Base-by-base conservation (phyloP, 2,797 vertebrate species). In the Microctenopoma stevenorrisi region DNA sequence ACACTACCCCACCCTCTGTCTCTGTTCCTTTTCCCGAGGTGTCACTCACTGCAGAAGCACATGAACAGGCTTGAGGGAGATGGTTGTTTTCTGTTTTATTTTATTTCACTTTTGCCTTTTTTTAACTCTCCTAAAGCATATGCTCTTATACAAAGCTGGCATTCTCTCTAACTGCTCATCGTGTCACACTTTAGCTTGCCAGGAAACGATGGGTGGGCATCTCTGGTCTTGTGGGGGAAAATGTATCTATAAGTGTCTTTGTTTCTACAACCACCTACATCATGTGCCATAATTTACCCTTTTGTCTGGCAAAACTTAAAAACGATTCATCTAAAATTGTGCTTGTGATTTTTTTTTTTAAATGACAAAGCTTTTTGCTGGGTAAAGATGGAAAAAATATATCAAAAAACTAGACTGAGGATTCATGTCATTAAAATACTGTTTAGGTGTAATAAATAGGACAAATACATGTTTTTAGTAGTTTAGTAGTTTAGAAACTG, bases 31-130 rank as follows among this genome's bases (percentile, higher is more conserved):
- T 46, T 83, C 82, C 79, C 42, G 74, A 85, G 81, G 78, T 90
- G 73, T 81, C 77, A 72, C 44, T 80, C 59, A 81, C 65, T 83
- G 61, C 68, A 72, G 38, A 89, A 88, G 86, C 89, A 84, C 88
- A 86, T 78, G 88, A 89, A 90, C 85, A 90, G 69, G 85, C 90
- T 88, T 48, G 50, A 85, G 86, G 89, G 81, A 81, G 47, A 52
- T 35, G 66, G 64, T 75, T 18, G 53, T 51, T 72, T 75, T 26
- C 67, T 81, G 30, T 62, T 77, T 25, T 81, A 22, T 22, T 22
- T 22, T 22, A 22, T 58, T 77, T 81, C 71, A 63, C 68, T 82
- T 75, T 42, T 74, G 22, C 22, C 22, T 83, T 79, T 44, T 16
- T 87, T 76, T 75, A 71, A 48, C 68, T 59, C 64, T 79, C 88